phyloP scores from a whole-genome alignment of 2,888 invertebrate genomes.

The Lasioglossum villosulum region DNA sequence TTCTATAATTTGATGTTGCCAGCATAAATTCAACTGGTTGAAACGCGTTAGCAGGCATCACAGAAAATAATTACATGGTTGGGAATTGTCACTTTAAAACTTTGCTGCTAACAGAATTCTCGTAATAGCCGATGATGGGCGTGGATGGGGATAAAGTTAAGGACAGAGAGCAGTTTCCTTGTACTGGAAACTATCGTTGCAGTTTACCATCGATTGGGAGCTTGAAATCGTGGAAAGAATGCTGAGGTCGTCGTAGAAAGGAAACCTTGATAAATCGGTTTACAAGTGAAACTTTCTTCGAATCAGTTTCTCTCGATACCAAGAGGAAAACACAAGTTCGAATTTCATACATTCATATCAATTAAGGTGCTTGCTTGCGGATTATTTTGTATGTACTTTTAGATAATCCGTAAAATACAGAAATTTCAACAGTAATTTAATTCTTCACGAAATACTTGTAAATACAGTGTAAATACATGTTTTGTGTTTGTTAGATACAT shows the following conservation, averaged over 20 bases:
- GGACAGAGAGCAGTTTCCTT: constrained; percentile 49
- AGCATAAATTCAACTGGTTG: constrained; percentile 6
- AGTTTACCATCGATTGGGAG: constrained; percentile 55
- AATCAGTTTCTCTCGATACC: constrained; percentile 22
- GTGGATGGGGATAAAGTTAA: constrained; percentile 43
- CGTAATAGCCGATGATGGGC: constrained; percentile 68
- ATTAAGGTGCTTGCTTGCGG: neutral
- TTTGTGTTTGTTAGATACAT: too few relatives aligned
- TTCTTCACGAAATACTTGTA: neutral
- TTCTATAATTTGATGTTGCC: constrained; percentile 40
- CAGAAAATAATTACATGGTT: constrained; percentile 74
- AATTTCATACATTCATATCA: constrained; percentile 18
- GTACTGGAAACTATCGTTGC: constrained; percentile 55
- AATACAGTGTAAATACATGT: neutral
- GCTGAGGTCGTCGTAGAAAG: constrained; percentile 40
- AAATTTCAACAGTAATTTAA: neutral
- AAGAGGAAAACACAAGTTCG: constrained; percentile 28
- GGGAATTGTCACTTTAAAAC: constrained; percentile 77
- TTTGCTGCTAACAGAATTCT: constrained; percentile 74
- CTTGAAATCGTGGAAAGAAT: constrained; percentile 68
- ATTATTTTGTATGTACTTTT: neutral
- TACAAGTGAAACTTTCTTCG: constrained; percentile 54
- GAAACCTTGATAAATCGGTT: constrained; percentile 60
- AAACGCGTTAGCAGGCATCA: constrained; percentile 57
- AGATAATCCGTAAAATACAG: neutral